Evolutionary conservation across 2,113 vertebrate genomes (phyloP).

Genomic region (Isurus oxyrinchus): DNA sequence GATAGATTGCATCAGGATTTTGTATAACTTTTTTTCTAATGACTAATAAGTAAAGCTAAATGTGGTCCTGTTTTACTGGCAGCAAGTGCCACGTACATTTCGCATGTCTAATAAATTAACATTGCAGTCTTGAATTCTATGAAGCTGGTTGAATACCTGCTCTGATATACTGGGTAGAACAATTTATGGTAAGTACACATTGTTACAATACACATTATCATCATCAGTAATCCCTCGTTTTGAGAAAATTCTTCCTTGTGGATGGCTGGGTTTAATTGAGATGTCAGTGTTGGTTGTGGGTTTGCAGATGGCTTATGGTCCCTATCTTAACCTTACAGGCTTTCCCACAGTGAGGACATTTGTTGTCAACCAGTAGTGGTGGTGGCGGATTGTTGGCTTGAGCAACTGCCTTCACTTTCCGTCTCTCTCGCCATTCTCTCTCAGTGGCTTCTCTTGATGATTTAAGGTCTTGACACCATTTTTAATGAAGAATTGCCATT

Average conservation of each 20-base stretch:
- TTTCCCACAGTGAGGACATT: no score
- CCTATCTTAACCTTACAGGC: no score
- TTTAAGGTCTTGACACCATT: no score
- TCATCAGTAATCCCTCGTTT: neutral
- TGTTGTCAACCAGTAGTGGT: no score
- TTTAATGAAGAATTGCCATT: no score
- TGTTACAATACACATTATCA: neutral
- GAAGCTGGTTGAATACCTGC: neutral
- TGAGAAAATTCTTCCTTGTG: neutral
- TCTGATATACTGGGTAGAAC: neutral
- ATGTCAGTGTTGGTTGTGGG: no score
- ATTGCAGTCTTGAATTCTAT: neutral
- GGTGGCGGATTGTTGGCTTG: neutral
- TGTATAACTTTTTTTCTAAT: neutral
- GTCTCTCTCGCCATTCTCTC: no score
- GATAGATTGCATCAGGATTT: neutral
- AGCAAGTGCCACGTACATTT: neutral
- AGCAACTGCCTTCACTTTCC: no score
- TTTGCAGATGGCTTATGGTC: no score
- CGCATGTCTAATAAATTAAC: neutral
- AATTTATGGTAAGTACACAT: neutral
- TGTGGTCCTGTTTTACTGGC: neutral
- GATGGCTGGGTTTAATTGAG: no score
- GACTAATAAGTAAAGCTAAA: neutral
- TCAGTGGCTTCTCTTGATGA: no score